phyloP scores from a whole-genome alignment of 2,797 vertebrate genomes.

The Xiphorhynchus erythropygius region DNA sequence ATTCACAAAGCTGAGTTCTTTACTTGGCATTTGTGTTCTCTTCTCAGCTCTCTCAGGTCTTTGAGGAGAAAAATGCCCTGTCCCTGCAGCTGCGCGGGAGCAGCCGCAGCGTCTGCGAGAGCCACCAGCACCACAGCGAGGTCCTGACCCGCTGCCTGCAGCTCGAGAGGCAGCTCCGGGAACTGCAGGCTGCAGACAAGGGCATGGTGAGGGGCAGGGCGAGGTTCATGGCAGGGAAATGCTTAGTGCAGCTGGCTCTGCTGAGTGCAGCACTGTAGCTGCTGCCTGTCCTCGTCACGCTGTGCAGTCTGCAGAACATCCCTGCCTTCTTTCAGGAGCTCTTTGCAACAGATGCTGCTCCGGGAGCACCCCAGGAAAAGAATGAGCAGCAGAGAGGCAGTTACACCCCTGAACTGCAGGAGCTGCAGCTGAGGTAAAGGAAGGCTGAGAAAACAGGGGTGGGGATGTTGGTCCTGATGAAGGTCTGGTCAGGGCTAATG shows the following conservation, averaged over 20 bases:
- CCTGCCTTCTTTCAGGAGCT: slow-evolving; percentile 74
- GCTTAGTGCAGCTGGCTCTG: neutral
- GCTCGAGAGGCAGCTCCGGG: slow-evolving; percentile 76
- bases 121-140: slow-evolving; percentile 67
- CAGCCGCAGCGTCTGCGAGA: slow-evolving; percentile 68
- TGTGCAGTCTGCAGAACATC: neutral
- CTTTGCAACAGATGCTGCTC: slow-evolving; percentile 82
- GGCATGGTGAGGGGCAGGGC: neutral
- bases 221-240: neutral
- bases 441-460: neutral
- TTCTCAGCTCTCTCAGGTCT: slow-evolving; percentile 79
- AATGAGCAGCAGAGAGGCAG: slow-evolving; percentile 65
- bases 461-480: neutral
- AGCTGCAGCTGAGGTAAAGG: slow-evolving; percentile 85
- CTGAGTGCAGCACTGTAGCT: neutral
- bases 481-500: neutral
- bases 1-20: neutral
- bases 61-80: slow-evolving; percentile 80
- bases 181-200: slow-evolving; percentile 67
- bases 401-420: slow-evolving; percentile 77
- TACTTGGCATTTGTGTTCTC: neutral
- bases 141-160: slow-evolving; percentile 67
- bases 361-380: slow-evolving; percentile 89
- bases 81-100: slow-evolving; percentile 74
- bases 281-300: neutral